Evolutionary conservation across 2,113 vertebrate species (phyloP), one percentile per base, ranked within the genome.

Genomic region (Eptesicus fuscus): DNA sequence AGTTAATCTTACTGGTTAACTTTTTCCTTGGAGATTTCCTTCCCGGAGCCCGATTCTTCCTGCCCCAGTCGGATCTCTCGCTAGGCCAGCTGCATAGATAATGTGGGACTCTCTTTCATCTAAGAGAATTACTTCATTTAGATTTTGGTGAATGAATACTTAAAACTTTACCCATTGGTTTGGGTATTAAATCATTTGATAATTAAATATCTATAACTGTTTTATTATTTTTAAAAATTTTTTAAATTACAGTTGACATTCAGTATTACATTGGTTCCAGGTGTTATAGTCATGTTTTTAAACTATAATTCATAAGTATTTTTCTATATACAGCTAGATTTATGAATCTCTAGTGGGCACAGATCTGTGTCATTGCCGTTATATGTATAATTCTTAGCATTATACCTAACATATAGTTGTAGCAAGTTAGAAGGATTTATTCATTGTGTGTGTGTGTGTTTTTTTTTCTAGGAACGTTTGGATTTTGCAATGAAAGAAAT

Each of bases 401-500:
- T 37, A 70, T 37, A 70, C 20, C 63, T 76, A 23, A 77, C 69
- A 44, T 35, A 8, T 28, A 85, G 42, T 25, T 23, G 37, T 78
- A 77, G 28, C 17, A 94, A 86, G 17, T 30, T 77, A 20, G 7
- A 84, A 88, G 49, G 12, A 47, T 61, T 74, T 88, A 77, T 56
- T 74, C 85, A 73, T 73, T 79, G 30, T 65, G 90, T 65, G 17
- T 23, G 53, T 84, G n/a, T n/a, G n/a, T n/a, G n/a, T n/a, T n/a
- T 77, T 56, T 82, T 95, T 95, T 96, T 42, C 70, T 97, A 99
- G 99, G 99, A 99, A 99, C 99, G 99, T 96, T 99, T 99, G 98
- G 99, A 99, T 99, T 99, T 99, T 98, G 99, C 99, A 97, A 99
- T 99, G 99, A 99, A 99, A 99, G 99, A 99, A 99, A 99, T 99